phyloP scores from a whole-genome alignment of 2,888 invertebrate species.

The Amiota communis region DNA sequence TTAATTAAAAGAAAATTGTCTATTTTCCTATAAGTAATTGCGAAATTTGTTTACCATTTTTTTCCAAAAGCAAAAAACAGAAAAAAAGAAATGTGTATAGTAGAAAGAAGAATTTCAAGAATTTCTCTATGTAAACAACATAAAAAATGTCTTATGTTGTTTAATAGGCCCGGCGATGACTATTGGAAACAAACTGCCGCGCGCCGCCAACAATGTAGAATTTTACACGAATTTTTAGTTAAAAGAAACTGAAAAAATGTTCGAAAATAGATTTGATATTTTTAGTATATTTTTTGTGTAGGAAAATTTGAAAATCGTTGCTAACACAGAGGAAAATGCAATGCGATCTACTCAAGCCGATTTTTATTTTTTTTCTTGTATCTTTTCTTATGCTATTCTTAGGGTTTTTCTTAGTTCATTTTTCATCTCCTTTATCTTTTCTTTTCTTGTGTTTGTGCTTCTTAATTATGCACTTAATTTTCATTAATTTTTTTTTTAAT shows the following conservation, averaged over 20 bases:
- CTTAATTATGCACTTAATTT: no score
- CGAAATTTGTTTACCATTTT: no score
- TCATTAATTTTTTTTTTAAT: neutral
- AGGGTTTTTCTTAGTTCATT: slow-evolving; percentile 6
- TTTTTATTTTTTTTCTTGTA: neutral
- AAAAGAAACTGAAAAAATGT: slow-evolving; percentile 44
- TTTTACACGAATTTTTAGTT: slow-evolving; percentile 43
- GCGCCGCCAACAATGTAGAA: slow-evolving; percentile 47
- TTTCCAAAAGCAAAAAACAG: neutral
- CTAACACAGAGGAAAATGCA: slow-evolving; percentile 42
- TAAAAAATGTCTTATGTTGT: slow-evolving; percentile 12
- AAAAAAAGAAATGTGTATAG: neutral
- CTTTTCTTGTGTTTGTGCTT: no score
- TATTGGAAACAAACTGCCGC: slow-evolving; percentile 32
- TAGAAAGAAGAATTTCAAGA: neutral
- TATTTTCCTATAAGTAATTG: no score
- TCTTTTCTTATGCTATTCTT: slow-evolving; percentile 32
- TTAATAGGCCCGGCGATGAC: slow-evolving; percentile 40
- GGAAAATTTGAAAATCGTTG: slow-evolving; percentile 33
- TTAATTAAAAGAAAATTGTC: no score
- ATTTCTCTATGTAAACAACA: slow-evolving; percentile 26
- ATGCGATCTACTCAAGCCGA: slow-evolving; percentile 35
- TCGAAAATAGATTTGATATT: slow-evolving; percentile 61
- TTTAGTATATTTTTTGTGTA: slow-evolving; percentile 56
- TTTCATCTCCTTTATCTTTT: no score